Evolutionary conservation across 2,113 vertebrate genomes (phyloP).

Genomic region (Amazona vittata): DNA sequence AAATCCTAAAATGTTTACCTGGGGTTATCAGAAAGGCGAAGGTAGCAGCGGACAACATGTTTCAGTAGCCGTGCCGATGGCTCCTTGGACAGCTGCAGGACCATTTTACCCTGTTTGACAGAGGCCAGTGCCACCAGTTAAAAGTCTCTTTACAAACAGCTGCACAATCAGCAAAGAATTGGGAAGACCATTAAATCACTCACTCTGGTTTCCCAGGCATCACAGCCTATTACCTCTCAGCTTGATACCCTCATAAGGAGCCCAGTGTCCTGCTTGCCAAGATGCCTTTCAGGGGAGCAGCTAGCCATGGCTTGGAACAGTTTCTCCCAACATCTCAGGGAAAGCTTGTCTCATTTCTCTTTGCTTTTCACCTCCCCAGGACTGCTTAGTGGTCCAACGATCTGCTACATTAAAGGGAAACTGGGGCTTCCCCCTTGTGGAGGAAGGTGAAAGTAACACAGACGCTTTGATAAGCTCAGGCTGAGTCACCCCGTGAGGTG

Average conservation of each 20-base stretch:
- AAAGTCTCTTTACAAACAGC: neutral
- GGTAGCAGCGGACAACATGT: slow-evolving; percentile 96
- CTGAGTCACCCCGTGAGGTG: neutral
- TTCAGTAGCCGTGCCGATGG: slow-evolving; percentile 94
- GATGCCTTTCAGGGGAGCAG: neutral
- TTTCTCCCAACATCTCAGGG: neutral
- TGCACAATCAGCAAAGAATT: neutral
- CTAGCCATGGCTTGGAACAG: neutral
- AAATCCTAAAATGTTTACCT: slow-evolving; percentile 85
- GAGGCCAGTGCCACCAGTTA: neutral
- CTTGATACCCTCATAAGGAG: neutral
- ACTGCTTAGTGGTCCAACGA: neutral
- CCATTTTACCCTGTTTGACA: slow-evolving; percentile 92
- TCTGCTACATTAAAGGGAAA: neutral
- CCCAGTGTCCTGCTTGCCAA: neutral
- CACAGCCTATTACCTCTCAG: neutral
- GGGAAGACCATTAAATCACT: neutral
- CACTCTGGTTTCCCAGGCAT: fast-evolving
- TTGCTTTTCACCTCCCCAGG: neutral
- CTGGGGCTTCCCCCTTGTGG: neutral
- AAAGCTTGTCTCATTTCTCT: neutral
- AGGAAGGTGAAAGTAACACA: neutral
- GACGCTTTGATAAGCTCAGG: neutral
- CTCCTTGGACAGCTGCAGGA: slow-evolving; percentile 96
- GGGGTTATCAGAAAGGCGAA: slow-evolving; percentile 97